Evolutionary conservation across 2,888 invertebrate genomes (phyloP), one percentile per base, ranked within the genome.

Genomic region (Listrodromus nycthemerus): DNA sequence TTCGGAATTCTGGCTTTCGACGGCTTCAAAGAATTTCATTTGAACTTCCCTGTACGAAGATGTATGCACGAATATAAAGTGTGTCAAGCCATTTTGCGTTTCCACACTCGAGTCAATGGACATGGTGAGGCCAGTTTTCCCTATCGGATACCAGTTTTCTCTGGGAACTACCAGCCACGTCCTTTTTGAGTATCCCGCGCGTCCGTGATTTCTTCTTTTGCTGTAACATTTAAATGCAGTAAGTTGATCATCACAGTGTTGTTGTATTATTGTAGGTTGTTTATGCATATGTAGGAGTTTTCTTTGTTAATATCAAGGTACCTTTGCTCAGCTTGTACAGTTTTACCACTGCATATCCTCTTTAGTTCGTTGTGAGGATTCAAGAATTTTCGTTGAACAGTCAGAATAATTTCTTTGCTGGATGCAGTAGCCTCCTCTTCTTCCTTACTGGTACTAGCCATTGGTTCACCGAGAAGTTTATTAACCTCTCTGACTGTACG

Each of bases 291-390:
- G 84, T 81, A 80, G 79, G 87, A 0, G 4, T 7, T 10, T 37
- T 37, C 16, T 41, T 45, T 16, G 1, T 16, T 16, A 45, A 13
- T 45, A 13, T 13, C 41, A 3, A 45, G 41, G 41, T 88, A 94
- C 94, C 91, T 93, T 80, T 94, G 94, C 92, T 96, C 96, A 75
- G 95, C 95, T 93, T 96, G 96, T 27, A 97, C 95, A 75, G 97
- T 96, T 93, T 96, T 96, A 24, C 96, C 96, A 27, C 97, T 97
- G 94, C 97, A 97, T 90, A 97, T 97, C 90, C 96, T 95, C 84
- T 96, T 96, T 91, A 97, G 94, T 94, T 97, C 97, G 94, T 97
- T 97, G 86, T 96, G 96, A 13, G 97, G 96, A 94, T 97, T 97
- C 27, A 97, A 94, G 92, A 96, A 95, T 90, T 96, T 96, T 85